Conservation (phyloP, 2,888 invertebrate species). For the Shargacucullia verbasci region DNA sequence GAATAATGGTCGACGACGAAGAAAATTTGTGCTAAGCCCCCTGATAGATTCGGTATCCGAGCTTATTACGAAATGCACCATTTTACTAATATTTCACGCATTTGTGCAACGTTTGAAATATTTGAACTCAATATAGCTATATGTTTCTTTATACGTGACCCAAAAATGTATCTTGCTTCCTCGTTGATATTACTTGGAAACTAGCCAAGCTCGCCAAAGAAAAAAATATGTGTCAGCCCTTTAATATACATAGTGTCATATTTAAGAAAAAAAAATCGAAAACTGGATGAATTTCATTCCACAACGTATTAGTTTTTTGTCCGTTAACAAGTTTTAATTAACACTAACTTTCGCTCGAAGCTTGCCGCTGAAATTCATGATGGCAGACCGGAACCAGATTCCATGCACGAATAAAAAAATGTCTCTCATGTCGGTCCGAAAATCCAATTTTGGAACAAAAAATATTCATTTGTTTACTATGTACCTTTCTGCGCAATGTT, state of each 20-base stretch:
- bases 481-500: conserved; percentile 7
- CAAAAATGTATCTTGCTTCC: conserved; percentile 48
- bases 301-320: conserved; percentile 1
- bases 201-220: conserved; percentile 38
- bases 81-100: not conserved
- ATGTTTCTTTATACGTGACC: conserved; percentile 33
- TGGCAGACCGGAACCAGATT: not conserved
- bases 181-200: conserved; percentile 49
- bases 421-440: not conserved
- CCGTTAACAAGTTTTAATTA: conserved; percentile 7
- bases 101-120: not conserved
- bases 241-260: conserved; percentile 24
- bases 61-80: not conserved
- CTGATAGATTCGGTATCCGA: too few relatives aligned
- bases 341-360: conserved; percentile 10
- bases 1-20: too few relatives aligned
- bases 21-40: too few relatives aligned
- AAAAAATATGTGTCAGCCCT: conserved; percentile 38
- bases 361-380: conserved; percentile 9
- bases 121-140: not conserved
- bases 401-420: conserved; percentile 20
- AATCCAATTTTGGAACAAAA: conserved; percentile 24
- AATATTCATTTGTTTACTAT: not conserved
- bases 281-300: not conserved
- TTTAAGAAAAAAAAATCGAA: conserved; percentile 3